Conservation (phyloP, 2,888 invertebrate species). For the Gymnosoma rotundatum region DNA sequence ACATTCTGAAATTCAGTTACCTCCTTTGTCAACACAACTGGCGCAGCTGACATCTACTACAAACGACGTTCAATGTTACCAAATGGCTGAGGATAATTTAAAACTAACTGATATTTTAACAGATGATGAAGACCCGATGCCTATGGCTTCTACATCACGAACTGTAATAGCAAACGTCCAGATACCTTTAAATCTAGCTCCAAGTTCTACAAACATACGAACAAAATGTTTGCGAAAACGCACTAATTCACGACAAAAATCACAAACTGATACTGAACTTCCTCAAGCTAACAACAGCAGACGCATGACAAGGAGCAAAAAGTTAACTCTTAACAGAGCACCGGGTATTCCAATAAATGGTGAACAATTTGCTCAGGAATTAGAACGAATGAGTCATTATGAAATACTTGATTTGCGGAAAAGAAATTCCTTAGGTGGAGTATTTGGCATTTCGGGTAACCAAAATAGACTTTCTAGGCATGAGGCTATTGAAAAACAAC, state of each 20-base stretch:
- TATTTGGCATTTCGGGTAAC: constrained; percentile 68
- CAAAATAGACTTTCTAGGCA: constrained; percentile 35
- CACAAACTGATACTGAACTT: constrained; percentile 35
- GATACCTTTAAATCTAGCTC: constrained; percentile 67
- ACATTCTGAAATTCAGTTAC: neutral
- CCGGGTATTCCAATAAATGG: constrained; percentile 76
- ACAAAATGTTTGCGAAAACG: constrained; percentile 37
- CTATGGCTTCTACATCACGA: neutral
- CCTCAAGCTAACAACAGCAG: constrained; percentile 22
- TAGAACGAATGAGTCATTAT: constrained; percentile 76
- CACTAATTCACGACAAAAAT: neutral
- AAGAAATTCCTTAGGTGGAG: constrained; percentile 74
- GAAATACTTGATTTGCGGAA: constrained; percentile 78
- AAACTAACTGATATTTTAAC: constrained; percentile 66
- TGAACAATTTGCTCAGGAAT: constrained; percentile 76
- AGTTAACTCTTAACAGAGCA: constrained; percentile 74
- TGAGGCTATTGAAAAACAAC: constrained; percentile 63
- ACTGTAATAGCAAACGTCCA: constrained; percentile 10
- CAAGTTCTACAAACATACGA: neutral
- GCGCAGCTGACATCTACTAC: neutral
- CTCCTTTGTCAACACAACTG: too few relatives aligned
- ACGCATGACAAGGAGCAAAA: neutral
- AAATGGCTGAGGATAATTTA: constrained; percentile 41
- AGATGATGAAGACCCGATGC: constrained; percentile 65
- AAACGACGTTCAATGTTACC: neutral